Percentiles rank a stretch among this genome's conserved stretches.
Conservation (phyloP, 2,113 vertebrate species). For the Heptranchias perlo region DNA sequence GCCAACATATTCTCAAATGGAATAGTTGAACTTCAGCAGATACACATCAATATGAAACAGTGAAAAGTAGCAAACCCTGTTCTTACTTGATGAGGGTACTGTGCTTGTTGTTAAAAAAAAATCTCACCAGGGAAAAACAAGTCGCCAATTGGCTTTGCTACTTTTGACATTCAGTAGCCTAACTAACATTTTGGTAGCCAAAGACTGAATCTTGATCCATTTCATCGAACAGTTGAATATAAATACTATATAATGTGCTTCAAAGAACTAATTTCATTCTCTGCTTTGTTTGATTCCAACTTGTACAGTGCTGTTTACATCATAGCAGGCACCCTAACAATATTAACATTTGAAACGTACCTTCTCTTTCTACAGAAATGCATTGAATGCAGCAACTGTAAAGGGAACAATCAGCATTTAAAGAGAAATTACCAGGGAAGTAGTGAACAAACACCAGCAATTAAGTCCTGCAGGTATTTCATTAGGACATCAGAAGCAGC, state of each 20-base stretch:
- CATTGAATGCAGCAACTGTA: not conserved
- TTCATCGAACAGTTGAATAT: too few relatives aligned
- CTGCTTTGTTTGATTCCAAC: not conserved
- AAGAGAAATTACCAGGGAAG: slow-evolving; percentile 32
- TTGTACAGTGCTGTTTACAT: not conserved
- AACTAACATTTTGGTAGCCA: not conserved
- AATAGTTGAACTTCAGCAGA: not conserved
- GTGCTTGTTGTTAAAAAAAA: not conserved
- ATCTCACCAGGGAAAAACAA: not conserved
- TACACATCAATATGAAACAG: not conserved
- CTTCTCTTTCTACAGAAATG: slow-evolving; percentile 29
- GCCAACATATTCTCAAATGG: not conserved
- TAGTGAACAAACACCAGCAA: slow-evolving; percentile 20
- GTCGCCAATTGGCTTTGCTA: not conserved
- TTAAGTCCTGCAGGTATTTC: slow-evolving; percentile 27
- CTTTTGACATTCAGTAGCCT: not conserved
- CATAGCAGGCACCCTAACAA: not conserved
- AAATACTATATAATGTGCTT: too few relatives aligned
- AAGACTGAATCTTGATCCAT: too few relatives aligned
- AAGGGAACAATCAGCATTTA: not conserved
- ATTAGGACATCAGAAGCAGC: not conserved
- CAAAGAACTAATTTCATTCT: not conserved
- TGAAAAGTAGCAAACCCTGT: not conserved
- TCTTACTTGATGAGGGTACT: not conserved
- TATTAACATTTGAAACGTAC: not conserved